Evolutionary conservation across 2,113 vertebrate species (phyloP).

Genomic region (Barnardius zonarius): DNA sequence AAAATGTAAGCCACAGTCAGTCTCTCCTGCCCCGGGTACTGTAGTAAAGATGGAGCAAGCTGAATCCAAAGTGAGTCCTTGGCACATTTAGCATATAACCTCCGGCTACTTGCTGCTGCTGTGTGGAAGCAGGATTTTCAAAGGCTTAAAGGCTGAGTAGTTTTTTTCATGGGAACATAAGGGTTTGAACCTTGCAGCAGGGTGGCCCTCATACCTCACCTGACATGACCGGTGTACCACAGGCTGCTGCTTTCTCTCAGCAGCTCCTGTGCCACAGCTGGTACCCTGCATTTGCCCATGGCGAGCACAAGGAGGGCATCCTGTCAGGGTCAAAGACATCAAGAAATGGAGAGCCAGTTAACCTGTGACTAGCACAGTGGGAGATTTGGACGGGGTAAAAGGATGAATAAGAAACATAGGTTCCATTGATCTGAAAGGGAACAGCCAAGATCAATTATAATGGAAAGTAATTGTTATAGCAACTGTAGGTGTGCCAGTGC

Average conservation of each 20-base stretch:
- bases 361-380: neutral
- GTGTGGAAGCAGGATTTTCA: neutral
- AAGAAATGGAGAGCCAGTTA: neutral
- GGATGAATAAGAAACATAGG: neutral
- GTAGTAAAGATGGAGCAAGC: neutral
- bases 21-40: neutral
- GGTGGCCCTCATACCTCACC: neutral
- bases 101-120: neutral
- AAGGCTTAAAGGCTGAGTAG: neutral
- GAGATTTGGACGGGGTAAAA: neutral
- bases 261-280: fast-evolving
- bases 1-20: neutral
- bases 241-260: neutral
- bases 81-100: neutral
- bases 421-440: neutral
- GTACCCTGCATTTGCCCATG: fast-evolving
- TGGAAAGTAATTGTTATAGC: neutral
- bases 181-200: neutral
- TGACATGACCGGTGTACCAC: fast-evolving
- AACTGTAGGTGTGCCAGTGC: neutral
- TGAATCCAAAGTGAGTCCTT: neutral
- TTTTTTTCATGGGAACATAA: neutral
- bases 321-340: neutral
- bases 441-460: neutral
- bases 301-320: neutral